Percentiles rank a stretch among this genome's conserved stretches.
These are phyloP conservation scores for Drosophila imparisetae DNA, from an alignment of 2,888 invertebrate genomes.

Conservation along the genomic window DNA sequence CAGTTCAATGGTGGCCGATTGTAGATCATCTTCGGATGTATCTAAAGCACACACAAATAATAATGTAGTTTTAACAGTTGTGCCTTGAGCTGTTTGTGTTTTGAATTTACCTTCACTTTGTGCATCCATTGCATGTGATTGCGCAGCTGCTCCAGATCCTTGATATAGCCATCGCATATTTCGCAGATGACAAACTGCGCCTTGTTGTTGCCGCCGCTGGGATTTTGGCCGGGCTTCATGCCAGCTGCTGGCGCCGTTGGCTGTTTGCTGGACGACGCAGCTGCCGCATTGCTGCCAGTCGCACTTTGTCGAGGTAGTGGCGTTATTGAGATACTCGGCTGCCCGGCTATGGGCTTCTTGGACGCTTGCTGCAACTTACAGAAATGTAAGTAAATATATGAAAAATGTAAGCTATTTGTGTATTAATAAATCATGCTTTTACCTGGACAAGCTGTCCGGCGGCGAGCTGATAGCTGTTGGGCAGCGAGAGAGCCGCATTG, in stretches of 20 bases:
- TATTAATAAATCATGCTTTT: constrained; percentile 7
- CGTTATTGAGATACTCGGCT: constrained; percentile 96
- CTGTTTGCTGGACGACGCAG: constrained; percentile 84
- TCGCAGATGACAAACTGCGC: constrained; percentile 97
- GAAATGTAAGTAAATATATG: not conserved
- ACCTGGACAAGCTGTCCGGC: constrained; percentile 84
- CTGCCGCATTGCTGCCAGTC: constrained; percentile 86
- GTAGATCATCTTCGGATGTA: constrained; percentile 98
- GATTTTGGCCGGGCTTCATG: constrained; percentile 85
- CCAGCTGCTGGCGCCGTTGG: constrained; percentile 80
- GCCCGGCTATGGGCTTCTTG: constrained; percentile 85
- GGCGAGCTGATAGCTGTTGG: constrained; percentile 84
- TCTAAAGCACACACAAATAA: constrained; percentile 82
- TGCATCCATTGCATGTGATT: constrained; percentile 99
- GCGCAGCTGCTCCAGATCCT: constrained; percentile 95
- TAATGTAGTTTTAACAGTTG: not conserved
- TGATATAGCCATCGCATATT: constrained; percentile 98
- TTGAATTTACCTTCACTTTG: constrained; percentile 90
- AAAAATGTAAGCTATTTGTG: not conserved
- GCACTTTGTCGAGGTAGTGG: constrained; percentile 91
- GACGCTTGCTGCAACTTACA: constrained; percentile 56
- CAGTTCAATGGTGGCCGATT: constrained; percentile 97
- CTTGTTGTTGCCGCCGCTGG: constrained; percentile 86
- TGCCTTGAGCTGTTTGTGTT: not conserved
- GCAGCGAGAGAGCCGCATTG: constrained; percentile 82